phyloP scores from a whole-genome alignment of 2,113 vertebrate genomes.

The Nycticorax nycticorax region DNA sequence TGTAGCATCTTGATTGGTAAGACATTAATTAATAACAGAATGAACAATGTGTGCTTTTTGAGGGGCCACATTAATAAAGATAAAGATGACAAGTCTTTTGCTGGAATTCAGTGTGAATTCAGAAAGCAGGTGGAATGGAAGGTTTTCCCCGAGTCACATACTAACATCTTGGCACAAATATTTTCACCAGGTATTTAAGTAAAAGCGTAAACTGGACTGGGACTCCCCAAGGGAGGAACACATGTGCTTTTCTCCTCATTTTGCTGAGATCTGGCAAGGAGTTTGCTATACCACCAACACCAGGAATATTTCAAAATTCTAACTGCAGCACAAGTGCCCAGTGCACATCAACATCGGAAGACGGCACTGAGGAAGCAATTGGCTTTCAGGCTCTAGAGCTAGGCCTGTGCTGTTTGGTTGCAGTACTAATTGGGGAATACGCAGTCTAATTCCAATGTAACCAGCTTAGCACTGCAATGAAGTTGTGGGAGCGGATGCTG shows the following conservation, averaged over 20 bases:
- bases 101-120: not conserved
- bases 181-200: not conserved
- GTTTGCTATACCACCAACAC: not conserved
- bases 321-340: not conserved
- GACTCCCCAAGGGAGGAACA: not conserved
- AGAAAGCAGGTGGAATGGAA: not conserved
- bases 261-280: not conserved
- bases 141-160: not conserved
- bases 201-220: not conserved
- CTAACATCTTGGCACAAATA: not conserved
- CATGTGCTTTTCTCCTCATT: not conserved
- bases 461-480: not conserved
- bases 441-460: not conserved
- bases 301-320: not conserved
- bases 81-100: not conserved
- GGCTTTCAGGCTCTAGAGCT: not conserved
- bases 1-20: not conserved
- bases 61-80: not conserved
- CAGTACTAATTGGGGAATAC: not conserved
- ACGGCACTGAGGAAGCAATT: not conserved
- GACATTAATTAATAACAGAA: not conserved
- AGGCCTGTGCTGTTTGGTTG: not conserved
- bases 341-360: not conserved
- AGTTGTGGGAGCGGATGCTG: not conserved
- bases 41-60: not conserved